Conservation (phyloP, 2,797 vertebrate species). For the Falco peregrinus region DNA sequence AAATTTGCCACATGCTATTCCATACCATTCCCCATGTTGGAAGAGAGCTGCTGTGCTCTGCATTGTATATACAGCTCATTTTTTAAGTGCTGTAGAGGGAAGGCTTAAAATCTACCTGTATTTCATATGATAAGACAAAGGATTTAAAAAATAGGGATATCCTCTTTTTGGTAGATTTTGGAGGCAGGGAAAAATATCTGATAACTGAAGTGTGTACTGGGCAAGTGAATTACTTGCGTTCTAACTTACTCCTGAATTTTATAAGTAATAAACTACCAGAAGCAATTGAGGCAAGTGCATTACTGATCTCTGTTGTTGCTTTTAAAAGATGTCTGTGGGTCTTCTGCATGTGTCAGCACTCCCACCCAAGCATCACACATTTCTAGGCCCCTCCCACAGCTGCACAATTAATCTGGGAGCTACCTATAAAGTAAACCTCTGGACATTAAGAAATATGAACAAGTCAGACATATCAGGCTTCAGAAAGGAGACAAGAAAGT, state of each 20-base stretch:
- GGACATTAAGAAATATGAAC: neutral
- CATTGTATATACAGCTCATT: neutral
- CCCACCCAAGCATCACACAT: neutral
- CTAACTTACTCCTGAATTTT: neutral
- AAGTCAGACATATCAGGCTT: neutral
- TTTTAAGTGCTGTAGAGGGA: neutral
- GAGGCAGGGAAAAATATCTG: neutral
- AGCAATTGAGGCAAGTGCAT: neutral
- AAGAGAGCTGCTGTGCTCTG: neutral
- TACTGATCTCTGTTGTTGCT: neutral
- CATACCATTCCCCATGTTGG: rapidly evolving
- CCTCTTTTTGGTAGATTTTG: neutral
- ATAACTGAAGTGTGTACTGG: neutral
- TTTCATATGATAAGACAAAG: neutral
- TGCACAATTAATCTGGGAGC: neutral
- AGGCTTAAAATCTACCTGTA: neutral
- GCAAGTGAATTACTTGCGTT: neutral
- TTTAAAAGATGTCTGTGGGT: neutral
- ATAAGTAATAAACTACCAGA: neutral
- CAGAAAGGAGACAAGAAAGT: neutral
- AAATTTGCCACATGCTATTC: neutral
- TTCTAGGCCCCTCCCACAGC: neutral
- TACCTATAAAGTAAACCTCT: neutral
- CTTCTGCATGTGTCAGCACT: neutral
- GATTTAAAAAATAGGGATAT: neutral